Percentiles rank a stretch among this genome's conserved stretches.
phyloP scores from a whole-genome alignment of 2,888 invertebrate species.

The Agonopterix subpropinquella region DNA sequence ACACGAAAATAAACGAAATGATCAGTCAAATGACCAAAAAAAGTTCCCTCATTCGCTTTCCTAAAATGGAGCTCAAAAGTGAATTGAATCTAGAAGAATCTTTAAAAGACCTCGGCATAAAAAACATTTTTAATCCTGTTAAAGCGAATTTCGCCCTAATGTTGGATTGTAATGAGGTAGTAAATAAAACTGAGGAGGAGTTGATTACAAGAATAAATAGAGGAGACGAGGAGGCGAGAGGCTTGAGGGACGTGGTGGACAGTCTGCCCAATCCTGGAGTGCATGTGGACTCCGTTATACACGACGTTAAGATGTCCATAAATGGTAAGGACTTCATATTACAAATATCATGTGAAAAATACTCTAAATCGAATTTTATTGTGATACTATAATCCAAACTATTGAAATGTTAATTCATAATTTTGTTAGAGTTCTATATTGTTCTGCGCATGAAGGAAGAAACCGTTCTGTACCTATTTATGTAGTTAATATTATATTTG shows the following conservation, averaged over 20 bases:
- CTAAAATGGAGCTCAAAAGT: constrained; percentile 82
- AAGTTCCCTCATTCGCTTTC: constrained; percentile 76
- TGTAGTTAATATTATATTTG: no score
- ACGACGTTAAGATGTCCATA: constrained; percentile 79
- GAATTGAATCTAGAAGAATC: constrained; percentile 71
- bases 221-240: constrained; percentile 19
- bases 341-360: no score
- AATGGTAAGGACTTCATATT: constrained; percentile 48
- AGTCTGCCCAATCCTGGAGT: constrained; percentile 75
- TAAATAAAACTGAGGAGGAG: constrained; percentile 36
- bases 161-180: constrained; percentile 36
- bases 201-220: constrained; percentile 30
- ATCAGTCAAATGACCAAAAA: constrained; percentile 59
- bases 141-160: constrained; percentile 82
- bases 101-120: constrained; percentile 76
- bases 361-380: no score
- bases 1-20: constrained; percentile 61
- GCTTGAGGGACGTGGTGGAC: constrained; percentile 33
- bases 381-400: no score
- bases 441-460: no score
- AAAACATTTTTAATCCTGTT: constrained; percentile 76
- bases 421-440: no score
- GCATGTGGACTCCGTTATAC: constrained; percentile 77
- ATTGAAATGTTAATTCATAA: no score
- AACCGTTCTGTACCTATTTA: no score